Conservation (phyloP, 23 tunicate genomes). For the Aplidium turbinatum region DNA sequence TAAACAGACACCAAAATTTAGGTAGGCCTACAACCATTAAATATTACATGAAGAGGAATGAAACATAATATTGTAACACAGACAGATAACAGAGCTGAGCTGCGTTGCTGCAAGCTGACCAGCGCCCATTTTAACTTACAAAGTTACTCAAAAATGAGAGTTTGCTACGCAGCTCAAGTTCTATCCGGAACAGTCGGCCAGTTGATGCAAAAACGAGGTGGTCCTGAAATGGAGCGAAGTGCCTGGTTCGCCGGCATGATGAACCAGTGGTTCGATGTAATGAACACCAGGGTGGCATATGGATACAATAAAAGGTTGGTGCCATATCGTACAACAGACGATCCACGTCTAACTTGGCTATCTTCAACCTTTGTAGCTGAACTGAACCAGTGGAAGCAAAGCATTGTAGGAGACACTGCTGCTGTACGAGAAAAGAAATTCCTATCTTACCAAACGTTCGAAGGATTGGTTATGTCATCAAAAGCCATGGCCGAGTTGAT, state of each 20-base stretch:
- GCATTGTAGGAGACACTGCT: neutral
- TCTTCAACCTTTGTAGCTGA: conserved; percentile 1
- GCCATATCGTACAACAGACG: conserved; percentile 1
- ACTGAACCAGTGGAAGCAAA: conserved; percentile 8
- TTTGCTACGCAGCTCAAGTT: conserved; percentile 30
- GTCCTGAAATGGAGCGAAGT: conserved; percentile 29
- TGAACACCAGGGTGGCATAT: conserved; percentile 1
- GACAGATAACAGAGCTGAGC: no score
- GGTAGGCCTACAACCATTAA: no score
- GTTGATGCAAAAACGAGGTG: conserved; percentile 23
- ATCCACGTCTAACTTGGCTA: no score
- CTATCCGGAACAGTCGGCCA: conserved; percentile 5
- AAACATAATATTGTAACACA: no score
- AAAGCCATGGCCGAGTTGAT: neutral
- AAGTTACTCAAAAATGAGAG: conserved; percentile 40
- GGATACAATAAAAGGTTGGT: neutral
- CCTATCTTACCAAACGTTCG: conserved; percentile 2
- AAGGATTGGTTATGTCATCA: conserved; percentile 6
- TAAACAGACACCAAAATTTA: no score
- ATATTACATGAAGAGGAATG: no score
- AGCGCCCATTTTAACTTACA: conserved; percentile 27
- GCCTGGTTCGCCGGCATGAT: conserved; percentile 37
- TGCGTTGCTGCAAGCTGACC: conserved; percentile 30
- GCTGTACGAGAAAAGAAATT: conserved; percentile 9
- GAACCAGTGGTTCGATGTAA: conserved; percentile 25